Evolutionary conservation across 2,113 vertebrate species (phyloP), one percentile per base, ranked within the genome.

Genomic region (Prolemur simus): DNA sequence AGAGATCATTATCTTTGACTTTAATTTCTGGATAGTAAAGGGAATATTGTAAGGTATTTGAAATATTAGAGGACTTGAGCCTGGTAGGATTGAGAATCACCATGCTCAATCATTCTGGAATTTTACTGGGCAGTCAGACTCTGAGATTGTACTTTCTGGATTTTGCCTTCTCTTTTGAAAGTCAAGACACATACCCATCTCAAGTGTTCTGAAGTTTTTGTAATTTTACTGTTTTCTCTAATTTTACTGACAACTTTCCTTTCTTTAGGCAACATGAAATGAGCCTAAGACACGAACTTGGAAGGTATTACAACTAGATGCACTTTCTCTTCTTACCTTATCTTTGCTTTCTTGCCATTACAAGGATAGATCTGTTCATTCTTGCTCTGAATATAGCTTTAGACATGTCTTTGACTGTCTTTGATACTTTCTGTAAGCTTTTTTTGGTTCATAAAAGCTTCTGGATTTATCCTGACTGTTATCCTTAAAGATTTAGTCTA

Each of bases 161-260:
- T 63, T 87, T 94, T 83, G 45, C 58, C 92, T 14, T 81, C 11
- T 6, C 78, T 69, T 87, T 49, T 78, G 82, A 91, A 97, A 94
- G 39, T 86, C 66, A 90, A 58, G 37, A 42, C 49, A 68, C 23
- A 76, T 52, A 8, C 3, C 42, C 13, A 49, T 91, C 27, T 87
- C 32, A 78, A 6, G 12, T 78, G 3, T 83, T 73, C 37, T 87
- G 12, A 87, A 77, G 81, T 84, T 80, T 93, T 49, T 81, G 60
- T 83, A 78, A 21, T 85, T 88, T 89, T 32, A 37, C 42, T 39
- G 12, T 82, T 90, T 91, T 78, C 49, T 92, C 32, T 74, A 27
- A 74, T 81, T 88, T 52, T 90, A 85, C 39, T 83, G 47, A 47
- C 21, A 71, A 63, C 18, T 86, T 89, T 74, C 64, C 7, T 73